A percentile compares a stretch with the other conserved stretches of the same genome.
phyloP scores from a whole-genome alignment of 2,113 vertebrate species.

The Danio rerio region DNA sequence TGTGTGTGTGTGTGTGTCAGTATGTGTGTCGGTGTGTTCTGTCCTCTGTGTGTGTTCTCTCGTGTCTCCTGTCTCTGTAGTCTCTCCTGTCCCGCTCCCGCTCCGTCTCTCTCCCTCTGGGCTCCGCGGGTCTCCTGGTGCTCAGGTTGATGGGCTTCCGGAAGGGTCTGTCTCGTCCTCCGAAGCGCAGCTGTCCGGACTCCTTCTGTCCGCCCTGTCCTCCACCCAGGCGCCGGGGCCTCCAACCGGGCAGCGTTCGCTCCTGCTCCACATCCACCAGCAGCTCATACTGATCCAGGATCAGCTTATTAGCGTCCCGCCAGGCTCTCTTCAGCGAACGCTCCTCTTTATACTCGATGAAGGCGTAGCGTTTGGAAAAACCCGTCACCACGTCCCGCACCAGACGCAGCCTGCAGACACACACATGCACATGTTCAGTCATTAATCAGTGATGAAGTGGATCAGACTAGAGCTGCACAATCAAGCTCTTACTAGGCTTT shows the following conservation, averaged over 20 bases:
- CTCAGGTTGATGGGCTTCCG: slow-evolving; percentile 90
- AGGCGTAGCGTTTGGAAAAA: slow-evolving; percentile 92
- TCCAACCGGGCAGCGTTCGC: slow-evolving; percentile 90
- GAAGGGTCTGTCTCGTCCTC: slow-evolving; percentile 93
- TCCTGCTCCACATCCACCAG: slow-evolving; percentile 94
- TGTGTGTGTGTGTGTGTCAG: no score
- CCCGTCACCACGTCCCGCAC: slow-evolving; percentile 92
- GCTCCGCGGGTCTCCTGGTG: slow-evolving; percentile 60
- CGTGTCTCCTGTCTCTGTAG: no score
- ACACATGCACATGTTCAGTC: no score
- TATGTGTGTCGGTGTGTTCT: no score
- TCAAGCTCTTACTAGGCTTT: no score
- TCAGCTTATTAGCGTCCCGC: slow-evolving; percentile 88
- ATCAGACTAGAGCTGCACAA: no score
- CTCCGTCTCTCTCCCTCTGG: no score
- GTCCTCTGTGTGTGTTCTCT: no score
- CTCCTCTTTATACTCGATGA: slow-evolving; percentile 93
- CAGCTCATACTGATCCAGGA: slow-evolving; percentile 91
- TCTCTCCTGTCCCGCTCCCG: no score
- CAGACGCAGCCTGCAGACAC: slow-evolving; percentile 77
- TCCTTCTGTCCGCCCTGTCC: slow-evolving; percentile 95
- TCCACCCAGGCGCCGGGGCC: slow-evolving; percentile 90
- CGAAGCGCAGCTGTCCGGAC: slow-evolving; percentile 93
- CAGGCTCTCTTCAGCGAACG: slow-evolving; percentile 84
- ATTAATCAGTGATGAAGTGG: no score